Conservation (phyloP, 64 coral and sea anemone genomes). For the Anthopleura sola region DNA sequence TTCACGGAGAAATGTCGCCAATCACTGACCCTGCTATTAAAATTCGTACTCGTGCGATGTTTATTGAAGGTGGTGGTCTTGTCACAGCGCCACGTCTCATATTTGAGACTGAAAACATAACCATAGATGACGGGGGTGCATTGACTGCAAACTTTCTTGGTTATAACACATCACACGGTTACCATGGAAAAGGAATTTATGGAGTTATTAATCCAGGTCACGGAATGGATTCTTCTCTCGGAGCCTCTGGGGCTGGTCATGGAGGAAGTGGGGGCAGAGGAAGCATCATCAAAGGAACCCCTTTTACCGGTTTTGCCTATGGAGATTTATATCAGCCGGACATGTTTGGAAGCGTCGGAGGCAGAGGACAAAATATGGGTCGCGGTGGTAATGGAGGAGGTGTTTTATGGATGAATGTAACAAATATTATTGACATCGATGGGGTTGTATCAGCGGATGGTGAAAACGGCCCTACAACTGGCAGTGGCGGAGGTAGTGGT, state of each 20-base stretch:
- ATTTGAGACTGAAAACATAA: slow-evolving; percentile 83
- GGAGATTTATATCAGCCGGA: slow-evolving; percentile 81
- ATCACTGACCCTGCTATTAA: slow-evolving; percentile 74
- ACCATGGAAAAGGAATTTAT: slow-evolving; percentile 62
- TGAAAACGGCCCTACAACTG: slow-evolving; percentile 31
- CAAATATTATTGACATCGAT: slow-evolving; percentile 80
- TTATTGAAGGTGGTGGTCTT: slow-evolving; percentile 89
- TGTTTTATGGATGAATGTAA: slow-evolving; percentile 95
- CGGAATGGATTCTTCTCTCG: slow-evolving; percentile 40
- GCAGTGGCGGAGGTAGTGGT: slow-evolving; percentile 76
- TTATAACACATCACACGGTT: slow-evolving; percentile 86
- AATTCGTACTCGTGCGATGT: slow-evolving; percentile 64
- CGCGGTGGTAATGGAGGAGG: slow-evolving; percentile 90
- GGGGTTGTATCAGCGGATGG: slow-evolving; percentile 82
- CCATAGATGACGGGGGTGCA: slow-evolving; percentile 84
- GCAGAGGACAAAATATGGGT: slow-evolving; percentile 39
- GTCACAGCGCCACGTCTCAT: slow-evolving; percentile 69
- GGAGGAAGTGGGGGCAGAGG: slow-evolving; percentile 93
- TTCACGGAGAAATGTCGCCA: slow-evolving; percentile 81
- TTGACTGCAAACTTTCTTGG: slow-evolving; percentile 75
- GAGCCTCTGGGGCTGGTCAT: slow-evolving; percentile 90
- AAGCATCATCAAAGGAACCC: slow-evolving; percentile 55
- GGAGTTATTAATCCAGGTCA: slow-evolving; percentile 85
- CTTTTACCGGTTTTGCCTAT: slow-evolving; percentile 68
- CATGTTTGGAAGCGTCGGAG: slow-evolving; percentile 73